Evolutionary conservation across 1,140 invertebrate genomes (phyloP).

Genomic region (Dendroctonus ponderosae): DNA sequence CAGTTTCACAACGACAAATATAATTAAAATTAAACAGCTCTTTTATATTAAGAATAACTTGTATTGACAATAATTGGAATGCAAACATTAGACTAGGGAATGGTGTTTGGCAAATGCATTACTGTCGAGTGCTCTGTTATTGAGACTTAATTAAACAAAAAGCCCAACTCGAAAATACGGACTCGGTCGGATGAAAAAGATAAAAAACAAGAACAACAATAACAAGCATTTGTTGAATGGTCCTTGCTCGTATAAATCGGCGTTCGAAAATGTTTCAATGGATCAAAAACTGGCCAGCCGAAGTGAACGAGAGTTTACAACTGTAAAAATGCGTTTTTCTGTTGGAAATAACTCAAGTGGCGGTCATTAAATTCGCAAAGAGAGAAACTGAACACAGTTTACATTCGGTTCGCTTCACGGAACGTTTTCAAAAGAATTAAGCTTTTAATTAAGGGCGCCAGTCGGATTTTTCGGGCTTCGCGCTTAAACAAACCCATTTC

Average conservation of each 20-base stretch:
- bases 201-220: too few species aligned
- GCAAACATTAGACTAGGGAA: constrained; percentile 12
- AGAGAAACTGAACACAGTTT: constrained; percentile 24
- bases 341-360: constrained; percentile 22
- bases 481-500: constrained; percentile 7
- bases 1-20: constrained; percentile 38
- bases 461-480: constrained; percentile 14
- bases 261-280: constrained; percentile 18
- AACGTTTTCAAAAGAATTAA: constrained; percentile 25
- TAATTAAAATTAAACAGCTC: constrained; percentile 32
- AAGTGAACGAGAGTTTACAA: constrained; percentile 22
- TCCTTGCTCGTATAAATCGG: constrained; percentile 6
- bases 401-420: constrained; percentile 9
- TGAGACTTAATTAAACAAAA: too few species aligned
- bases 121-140: too few species aligned
- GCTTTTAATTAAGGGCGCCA: constrained; percentile 27
- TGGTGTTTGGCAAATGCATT: constrained; percentile 12
- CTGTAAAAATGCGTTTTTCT: constrained; percentile 27
- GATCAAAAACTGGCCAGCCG: constrained; percentile 10
- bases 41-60: constrained; percentile 27
- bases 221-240: not conserved
- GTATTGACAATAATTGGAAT: constrained; percentile 19
- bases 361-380: constrained; percentile 27
- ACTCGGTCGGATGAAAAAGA: too few species aligned
- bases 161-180: too few species aligned